A percentile compares a stretch with the other conserved stretches of the same genome.
Conservation (phyloP, 2,113 vertebrate genomes). For the Lepus timidus region DNA sequence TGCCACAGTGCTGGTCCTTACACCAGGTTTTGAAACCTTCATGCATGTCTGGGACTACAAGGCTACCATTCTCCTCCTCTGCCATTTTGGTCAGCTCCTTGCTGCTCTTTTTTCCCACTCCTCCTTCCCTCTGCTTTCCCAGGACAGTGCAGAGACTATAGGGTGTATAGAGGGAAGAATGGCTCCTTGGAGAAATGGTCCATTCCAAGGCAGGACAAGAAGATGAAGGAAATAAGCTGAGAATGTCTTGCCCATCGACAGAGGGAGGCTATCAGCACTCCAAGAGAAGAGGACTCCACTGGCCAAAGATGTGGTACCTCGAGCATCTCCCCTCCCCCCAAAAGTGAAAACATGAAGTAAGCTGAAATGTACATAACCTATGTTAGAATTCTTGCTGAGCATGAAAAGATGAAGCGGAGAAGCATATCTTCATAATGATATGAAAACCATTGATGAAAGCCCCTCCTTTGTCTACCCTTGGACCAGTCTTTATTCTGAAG, state of each 20-base stretch:
- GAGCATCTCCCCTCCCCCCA: neutral
- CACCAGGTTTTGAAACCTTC: neutral
- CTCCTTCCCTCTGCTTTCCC: neutral
- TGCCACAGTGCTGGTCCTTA: too few species aligned
- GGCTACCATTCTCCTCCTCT: neutral
- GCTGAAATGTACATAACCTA: neutral
- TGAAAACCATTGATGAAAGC: neutral
- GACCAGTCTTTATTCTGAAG: neutral
- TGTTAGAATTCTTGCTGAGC: neutral
- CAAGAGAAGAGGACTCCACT: neutral
- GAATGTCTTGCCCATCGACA: neutral
- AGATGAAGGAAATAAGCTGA: neutral
- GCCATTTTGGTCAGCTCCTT: neutral
- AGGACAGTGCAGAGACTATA: neutral
- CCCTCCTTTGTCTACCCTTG: neutral
- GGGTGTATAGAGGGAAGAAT: neutral
- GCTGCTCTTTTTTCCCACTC: neutral
- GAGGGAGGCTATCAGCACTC: neutral
- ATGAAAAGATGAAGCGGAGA: neutral
- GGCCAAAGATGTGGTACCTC: neutral
- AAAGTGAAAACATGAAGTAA: neutral
- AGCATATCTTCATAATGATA: neutral
- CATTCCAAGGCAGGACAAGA: neutral
- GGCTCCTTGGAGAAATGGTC: neutral
- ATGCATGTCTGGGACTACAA: rapidly evolving